Evolutionary conservation across 1,140 invertebrate genomes (phyloP), one percentile per base, ranked within the genome.

Genomic region (Scaptomyza montana): DNA sequence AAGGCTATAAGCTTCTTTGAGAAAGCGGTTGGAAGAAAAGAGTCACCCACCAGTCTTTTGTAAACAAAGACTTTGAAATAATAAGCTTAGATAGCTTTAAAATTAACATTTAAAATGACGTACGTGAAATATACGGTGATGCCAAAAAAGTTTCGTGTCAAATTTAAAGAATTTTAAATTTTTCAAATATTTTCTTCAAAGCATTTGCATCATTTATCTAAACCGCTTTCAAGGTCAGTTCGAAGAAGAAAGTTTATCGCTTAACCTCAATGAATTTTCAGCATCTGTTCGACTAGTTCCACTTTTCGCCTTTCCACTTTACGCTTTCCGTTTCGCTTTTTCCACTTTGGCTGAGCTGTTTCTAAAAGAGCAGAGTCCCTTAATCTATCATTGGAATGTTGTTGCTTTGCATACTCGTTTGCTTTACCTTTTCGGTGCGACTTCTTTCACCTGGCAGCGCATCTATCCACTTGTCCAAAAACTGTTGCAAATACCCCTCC

Each of bases 331-430:
- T 9, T 28, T 16, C 16, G 16, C 16, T 1, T 16, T 16, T 43
- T 21, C 2, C 47, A 57, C 55, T 60, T 49, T 6, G 28, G n/a
- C 62, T 55, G 21, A 13, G 39, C 60, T 33, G 21, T 57, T 56
- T 54, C 55, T 10, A 33, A 43, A 4, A 33, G 51, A 25, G 41
- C 49, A 46, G 69, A 43, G 39, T 59, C 43, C 12, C 55, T 54
- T 66, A 72, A 72, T 72, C 54, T 72, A 72, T 72, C 63, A 67
- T 67, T 66, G 36, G 54, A 9, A 19, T 64, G 51, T 8, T 39
- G 16, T 25, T 71, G 28, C 53, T 65, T 65, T 66, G 47, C 67
- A 53, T 68, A 54, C 39, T 43, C n/a, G 39, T 0, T 33, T 4
- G 49, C 61, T 57, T n/a, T 30, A 47, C 51, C 68, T 49, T 71